A percentile compares a stretch with the other conserved stretches of the same genome.
These are phyloP conservation scores for Phymastichus coffea DNA, from an alignment of 1,140 invertebrate species.

Conservation along the genomic window DNA sequence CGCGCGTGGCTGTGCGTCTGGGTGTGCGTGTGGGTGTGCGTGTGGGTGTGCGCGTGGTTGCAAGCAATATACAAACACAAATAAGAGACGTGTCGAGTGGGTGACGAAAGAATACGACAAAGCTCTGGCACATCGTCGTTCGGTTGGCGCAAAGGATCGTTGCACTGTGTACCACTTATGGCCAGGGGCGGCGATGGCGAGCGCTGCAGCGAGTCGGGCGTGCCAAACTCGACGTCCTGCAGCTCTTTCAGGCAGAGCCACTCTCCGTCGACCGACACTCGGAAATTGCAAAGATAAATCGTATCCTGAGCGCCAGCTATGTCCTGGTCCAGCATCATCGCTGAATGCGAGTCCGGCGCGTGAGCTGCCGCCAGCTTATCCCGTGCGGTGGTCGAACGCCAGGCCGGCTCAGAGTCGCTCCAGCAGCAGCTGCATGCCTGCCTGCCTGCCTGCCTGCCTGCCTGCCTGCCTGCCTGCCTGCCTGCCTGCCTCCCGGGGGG, in stretches of 20 bases:
- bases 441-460: no score
- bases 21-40: not conserved
- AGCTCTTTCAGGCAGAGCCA: slow-evolving; percentile 96
- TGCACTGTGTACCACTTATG: slow-evolving; percentile 47
- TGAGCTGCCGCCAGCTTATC: no score
- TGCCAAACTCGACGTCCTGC: slow-evolving; percentile 80
- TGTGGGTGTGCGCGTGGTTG: not conserved
- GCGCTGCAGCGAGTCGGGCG: slow-evolving; percentile 67
- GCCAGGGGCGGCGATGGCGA: slow-evolving; percentile 58
- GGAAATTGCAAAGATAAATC: slow-evolving; percentile 95
- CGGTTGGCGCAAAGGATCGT: slow-evolving; percentile 33
- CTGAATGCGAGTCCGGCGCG: no score
- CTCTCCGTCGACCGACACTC: slow-evolving; percentile 94
- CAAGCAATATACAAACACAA: slow-evolving; percentile 53
- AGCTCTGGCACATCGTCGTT: slow-evolving; percentile 41
- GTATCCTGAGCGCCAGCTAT: slow-evolving; percentile 90
- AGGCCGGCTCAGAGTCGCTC: no score
- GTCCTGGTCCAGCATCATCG: slow-evolving; percentile 60
- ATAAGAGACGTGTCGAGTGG: slow-evolving; percentile 54
- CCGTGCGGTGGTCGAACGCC: no score
- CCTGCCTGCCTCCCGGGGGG: no score
- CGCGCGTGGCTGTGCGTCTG: slow-evolving; percentile 13
- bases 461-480: no score
- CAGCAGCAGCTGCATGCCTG: no score
- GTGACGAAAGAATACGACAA: slow-evolving; percentile 50